Percentiles rank a stretch among this genome's conserved stretches.
phyloP scores from a whole-genome alignment of 1,140 invertebrate genomes.

The Papilio dardanus region DNA sequence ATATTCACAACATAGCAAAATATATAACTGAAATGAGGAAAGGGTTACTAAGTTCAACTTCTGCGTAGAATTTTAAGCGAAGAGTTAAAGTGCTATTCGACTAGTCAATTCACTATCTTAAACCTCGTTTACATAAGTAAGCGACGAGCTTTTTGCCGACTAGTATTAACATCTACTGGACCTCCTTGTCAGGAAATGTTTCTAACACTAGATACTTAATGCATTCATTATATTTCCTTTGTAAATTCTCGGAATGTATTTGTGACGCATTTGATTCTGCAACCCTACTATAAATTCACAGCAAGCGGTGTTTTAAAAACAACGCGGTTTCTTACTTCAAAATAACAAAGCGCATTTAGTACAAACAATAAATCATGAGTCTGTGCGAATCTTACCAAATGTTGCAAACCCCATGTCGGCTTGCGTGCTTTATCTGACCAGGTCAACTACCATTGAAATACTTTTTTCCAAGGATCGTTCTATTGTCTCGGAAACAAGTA shows the following conservation, averaged over 20 bases:
- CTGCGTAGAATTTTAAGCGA: neutral
- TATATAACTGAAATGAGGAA: neutral
- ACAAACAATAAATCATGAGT: conserved; percentile 68
- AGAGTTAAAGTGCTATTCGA: too few species aligned
- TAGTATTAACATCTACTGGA: neutral
- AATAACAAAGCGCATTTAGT: conserved; percentile 60
- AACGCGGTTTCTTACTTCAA: conserved; percentile 52
- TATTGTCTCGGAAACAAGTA: conserved; percentile 51
- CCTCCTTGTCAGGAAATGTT: neutral
- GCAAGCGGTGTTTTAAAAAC: conserved; percentile 74
- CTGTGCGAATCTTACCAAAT: conserved; percentile 72
- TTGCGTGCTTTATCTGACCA: conserved; percentile 40
- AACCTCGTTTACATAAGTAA: too few species aligned
- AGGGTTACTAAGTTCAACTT: neutral
- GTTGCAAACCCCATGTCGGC: conserved; percentile 62
- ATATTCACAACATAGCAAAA: neutral
- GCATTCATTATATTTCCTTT: conserved; percentile 49
- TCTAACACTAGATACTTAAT: conserved; percentile 42
- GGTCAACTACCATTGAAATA: conserved; percentile 48
- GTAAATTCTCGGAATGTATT: conserved; percentile 47
- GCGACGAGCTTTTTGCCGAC: too few species aligned
- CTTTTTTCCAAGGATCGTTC: conserved; percentile 46
- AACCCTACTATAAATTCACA: conserved; percentile 66
- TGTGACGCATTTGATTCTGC: conserved; percentile 46
- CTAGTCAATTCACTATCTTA: too few species aligned